Evolutionary conservation across 2,888 invertebrate genomes (phyloP), one percentile per base, ranked within the genome.

Genomic region (Pristionchus entomophagus): DNA sequence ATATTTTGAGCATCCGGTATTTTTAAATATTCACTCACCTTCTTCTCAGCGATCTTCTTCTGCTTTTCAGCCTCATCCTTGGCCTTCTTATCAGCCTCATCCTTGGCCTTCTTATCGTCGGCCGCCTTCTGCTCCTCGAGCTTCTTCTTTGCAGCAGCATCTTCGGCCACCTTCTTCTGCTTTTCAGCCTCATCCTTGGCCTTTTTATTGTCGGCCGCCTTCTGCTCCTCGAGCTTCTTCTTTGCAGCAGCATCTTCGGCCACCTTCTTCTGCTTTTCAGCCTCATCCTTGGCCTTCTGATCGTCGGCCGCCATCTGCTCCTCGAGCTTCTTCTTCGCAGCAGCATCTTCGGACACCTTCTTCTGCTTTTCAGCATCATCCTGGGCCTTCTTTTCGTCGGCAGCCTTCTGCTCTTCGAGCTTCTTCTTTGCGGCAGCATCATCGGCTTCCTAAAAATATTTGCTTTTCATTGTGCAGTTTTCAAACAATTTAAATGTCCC

Each of bases 381-480:
- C 14, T 8, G 10, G 17, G 81, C 49, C 81, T 45, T 80, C 26
- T 49, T 45, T 6, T 10, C 32, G 45, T 41, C 81, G 22, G 81
- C 87, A 53, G 80, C 86, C 8, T 8, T n/a, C 45, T 45, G 59
- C 32, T 77, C 32, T 10, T 26, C n/a, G n/a, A n/a, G n/a, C 59
- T 77, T 78, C 86, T 87, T 87, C 86, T 86, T 56, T 26, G 12
- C 86, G 10, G 53, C 86, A 26, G 84, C 86, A 8, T n/a, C n/a
- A n/a, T n/a, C n/a, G n/a, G n/a, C n/a, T n/a, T n/a, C n/a, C n/a
- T n/a, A n/a, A n/a, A n/a, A n/a, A n/a, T n/a, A n/a, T 41, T 32
- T 38, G 26, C 32, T 56, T 86, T n/a, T n/a, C n/a, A n/a, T n/a
- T n/a, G n/a, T n/a, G n/a, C n/a, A n/a, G n/a, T n/a, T n/a, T n/a